Conservation (phyloP, 1,140 invertebrate species). For the Calephelis virginiensis region DNA sequence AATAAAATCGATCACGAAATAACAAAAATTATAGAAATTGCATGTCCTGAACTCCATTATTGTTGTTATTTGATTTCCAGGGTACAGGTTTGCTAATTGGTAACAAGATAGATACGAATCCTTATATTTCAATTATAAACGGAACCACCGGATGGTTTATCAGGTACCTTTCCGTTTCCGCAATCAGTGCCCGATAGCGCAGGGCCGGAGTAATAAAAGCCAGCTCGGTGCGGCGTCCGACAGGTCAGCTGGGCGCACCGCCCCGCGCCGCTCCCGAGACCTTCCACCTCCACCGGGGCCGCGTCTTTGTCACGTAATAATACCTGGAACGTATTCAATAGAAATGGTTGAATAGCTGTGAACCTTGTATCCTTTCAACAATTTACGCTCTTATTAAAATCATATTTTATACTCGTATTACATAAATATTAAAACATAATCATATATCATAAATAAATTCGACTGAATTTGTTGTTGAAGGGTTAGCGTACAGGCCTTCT, state of each 20-base stretch:
- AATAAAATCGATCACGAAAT: no score
- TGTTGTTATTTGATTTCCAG: no score
- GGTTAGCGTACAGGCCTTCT: no score
- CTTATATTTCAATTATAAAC: not conserved
- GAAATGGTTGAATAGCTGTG: not conserved
- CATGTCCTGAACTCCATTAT: no score
- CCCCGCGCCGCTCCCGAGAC: conserved; percentile 40
- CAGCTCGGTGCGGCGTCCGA: conserved; percentile 84
- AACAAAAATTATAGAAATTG: no score
- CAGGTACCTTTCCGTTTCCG: conserved; percentile 79
- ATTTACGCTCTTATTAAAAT: no score
- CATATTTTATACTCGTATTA: no score
- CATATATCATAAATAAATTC: no score
- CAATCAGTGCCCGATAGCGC: conserved; percentile 89
- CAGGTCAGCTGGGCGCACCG: conserved; percentile 86
- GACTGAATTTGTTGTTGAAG: no score
- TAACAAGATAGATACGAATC: no score
- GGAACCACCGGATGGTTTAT: not conserved
- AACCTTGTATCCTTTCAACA: not conserved
- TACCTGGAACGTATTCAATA: conserved; percentile 44
- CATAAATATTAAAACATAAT: no score
- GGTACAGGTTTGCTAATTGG: no score
- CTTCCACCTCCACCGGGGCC: conserved; percentile 49
- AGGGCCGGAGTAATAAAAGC: conserved; percentile 87
- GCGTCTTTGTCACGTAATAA: conserved; percentile 81